Percentiles rank a stretch among this genome's conserved stretches.
Evolutionary conservation across 2,797 vertebrate species (phyloP).

Genomic region (Gallinago solitaria): DNA sequence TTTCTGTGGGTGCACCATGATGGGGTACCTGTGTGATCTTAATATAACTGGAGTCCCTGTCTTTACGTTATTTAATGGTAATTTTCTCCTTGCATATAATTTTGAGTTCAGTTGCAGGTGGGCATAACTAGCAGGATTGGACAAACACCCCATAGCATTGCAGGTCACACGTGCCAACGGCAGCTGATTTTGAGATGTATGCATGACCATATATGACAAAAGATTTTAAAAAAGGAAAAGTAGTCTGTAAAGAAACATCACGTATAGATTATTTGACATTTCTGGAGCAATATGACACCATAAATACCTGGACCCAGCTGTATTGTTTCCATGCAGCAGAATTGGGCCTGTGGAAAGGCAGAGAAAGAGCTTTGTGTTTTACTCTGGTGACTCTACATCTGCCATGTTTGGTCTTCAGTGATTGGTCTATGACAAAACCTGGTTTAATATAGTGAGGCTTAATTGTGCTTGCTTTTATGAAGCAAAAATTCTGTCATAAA

Average conservation of each 20-base stretch:
- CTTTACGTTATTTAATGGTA: neutral
- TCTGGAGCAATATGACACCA: neutral
- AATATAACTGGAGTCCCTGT: accelerated
- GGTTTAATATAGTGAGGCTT: neutral
- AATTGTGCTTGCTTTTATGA: neutral
- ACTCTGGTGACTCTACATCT: neutral
- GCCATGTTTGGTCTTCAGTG: neutral
- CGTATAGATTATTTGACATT: neutral
- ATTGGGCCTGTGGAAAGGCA: accelerated
- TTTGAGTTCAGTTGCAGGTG: neutral
- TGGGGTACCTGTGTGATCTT: neutral
- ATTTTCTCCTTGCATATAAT: neutral
- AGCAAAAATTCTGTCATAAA: constrained; percentile 6
- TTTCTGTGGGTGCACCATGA: neutral
- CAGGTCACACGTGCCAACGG: neutral
- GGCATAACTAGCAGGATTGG: neutral
- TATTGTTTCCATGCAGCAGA: accelerated
- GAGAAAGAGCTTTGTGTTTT: neutral
- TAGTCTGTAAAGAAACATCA: neutral
- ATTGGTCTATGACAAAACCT: neutral
- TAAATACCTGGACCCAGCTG: neutral
- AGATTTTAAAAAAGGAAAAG: too few relatives aligned
- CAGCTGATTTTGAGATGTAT: neutral
- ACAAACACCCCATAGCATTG: neutral
- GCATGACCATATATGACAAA: neutral